Base-by-base conservation (phyloP, 2,888 invertebrate genomes). In the Drosophila lacicola region DNA sequence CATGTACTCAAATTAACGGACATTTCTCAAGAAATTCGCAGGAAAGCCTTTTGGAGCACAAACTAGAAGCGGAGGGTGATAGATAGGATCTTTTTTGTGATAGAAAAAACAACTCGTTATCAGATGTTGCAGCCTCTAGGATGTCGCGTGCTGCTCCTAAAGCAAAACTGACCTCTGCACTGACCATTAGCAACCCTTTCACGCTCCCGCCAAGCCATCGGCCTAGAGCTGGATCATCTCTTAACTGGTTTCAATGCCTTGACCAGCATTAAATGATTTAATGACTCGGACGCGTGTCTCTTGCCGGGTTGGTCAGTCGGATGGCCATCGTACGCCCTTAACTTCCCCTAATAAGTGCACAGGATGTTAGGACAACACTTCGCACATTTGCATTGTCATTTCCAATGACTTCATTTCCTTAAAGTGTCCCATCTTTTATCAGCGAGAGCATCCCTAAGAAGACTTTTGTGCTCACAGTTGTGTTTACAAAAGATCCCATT, bases 1-100 rank as follows among this genome's bases (percentile, higher is more conserved):
- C 69, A 49, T 89, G 89, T 88, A 85, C 72, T 64, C 85, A 62
- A 72, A 77, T 88, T 88, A 88, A 87, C 89, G 83, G 82, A 88
- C 81, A 88, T 89, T 82, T 90, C 74, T 90, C 79, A 82, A 75
- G 66, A 60, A 56, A 53, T 60, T 46, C 45, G 14, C 49, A 47
- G 66, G 29, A 6, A 25, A 57, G 51, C 45, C 37, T 53, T 29
- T 56, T 21, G 11, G 13, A 10, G 33, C 49, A 13, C 25, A 42
- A 11, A 14, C 45, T 11, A 11, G 6, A 3, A 11, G 10, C 46
- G 37, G 49, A 37, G 14, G 11, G 39, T 54, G 11, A 41, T 13
- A 29, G 14, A 51, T 56, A 39, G 4, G 25, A 70, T 51, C 44
- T 42, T 4, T 5, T n/a, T 45, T 25, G 3, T n/a, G 2, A 14